phyloP scores from a whole-genome alignment of 2,113 vertebrate genomes.

The Hemibagrus wyckioides region DNA sequence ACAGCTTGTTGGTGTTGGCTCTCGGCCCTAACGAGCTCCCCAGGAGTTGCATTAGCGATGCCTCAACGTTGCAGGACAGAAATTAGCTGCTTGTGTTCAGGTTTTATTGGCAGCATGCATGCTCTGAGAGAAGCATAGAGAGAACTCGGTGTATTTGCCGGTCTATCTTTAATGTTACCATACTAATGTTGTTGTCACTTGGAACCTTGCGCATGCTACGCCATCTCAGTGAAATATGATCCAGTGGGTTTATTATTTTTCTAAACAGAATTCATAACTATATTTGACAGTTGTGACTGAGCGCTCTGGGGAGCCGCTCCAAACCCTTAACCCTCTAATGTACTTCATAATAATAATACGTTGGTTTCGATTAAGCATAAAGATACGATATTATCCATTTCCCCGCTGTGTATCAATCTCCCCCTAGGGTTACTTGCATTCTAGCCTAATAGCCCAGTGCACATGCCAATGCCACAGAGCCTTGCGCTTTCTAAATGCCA shows the following conservation, averaged over 20 bases:
- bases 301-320: constrained; percentile 18
- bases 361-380: constrained; percentile 20
- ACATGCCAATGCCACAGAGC: constrained; percentile 52
- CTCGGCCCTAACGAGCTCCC: constrained; percentile 1
- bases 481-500: constrained; percentile 50
- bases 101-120: constrained; percentile 38
- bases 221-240: constrained; percentile 11
- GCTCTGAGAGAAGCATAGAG: constrained; percentile 3
- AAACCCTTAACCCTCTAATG: constrained; percentile 34
- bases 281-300: constrained; percentile 31
- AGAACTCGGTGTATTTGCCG: neutral
- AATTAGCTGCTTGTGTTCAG: constrained; percentile 39
- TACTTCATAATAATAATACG: constrained; percentile 1
- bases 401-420: constrained; percentile 7
- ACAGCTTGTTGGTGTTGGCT: constrained; percentile 15
- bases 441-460: constrained; percentile 48
- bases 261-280: constrained; percentile 15
- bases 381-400: constrained; percentile 12
- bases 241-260: neutral
- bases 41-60: constrained; percentile 6
- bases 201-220: neutral
- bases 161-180: neutral
- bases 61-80: constrained; percentile 26
- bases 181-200: neutral
- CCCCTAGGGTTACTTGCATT: constrained; percentile 32